Evolutionary conservation across 2,888 invertebrate species (phyloP).

Genomic region (Fragum fragum): DNA sequence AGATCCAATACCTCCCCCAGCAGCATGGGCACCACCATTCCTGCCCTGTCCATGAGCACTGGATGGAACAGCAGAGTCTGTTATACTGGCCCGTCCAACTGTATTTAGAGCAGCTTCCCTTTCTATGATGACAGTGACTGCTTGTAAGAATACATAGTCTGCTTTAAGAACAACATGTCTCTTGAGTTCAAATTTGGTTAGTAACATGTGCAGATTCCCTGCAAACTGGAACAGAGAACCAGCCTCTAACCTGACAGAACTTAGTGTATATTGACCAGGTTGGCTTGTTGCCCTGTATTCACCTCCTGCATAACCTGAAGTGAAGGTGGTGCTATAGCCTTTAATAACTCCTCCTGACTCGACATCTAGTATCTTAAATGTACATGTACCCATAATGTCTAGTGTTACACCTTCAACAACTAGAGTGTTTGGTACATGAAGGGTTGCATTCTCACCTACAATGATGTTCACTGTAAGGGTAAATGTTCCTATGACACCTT

Average conservation of each 20-base stretch:
- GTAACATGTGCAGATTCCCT: constrained; percentile 66
- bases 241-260: constrained; percentile 69
- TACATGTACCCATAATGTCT: constrained; percentile 71
- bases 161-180: constrained; percentile 72
- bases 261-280: constrained; percentile 70
- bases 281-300: constrained; percentile 63
- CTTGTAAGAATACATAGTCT: constrained; percentile 70
- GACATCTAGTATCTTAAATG: constrained; percentile 75
- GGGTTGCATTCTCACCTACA: constrained; percentile 66
- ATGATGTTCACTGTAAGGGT: constrained; percentile 72
- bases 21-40: constrained; percentile 75
- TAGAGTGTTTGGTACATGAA: constrained; percentile 76
- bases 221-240: constrained; percentile 70
- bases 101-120: constrained; percentile 74
- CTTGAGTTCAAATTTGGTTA: constrained; percentile 74
- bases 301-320: constrained; percentile 70
- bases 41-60: constrained; percentile 59
- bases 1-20: constrained; percentile 75
- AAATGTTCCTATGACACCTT: constrained; percentile 68
- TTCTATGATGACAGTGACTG: constrained; percentile 73
- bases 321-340: constrained; percentile 71
- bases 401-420: constrained; percentile 73
- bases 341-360: constrained; percentile 70
- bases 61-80: constrained; percentile 48
- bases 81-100: constrained; percentile 56